phyloP scores from a whole-genome alignment of 2,113 vertebrate genomes.

The Bungarus multicinctus region DNA sequence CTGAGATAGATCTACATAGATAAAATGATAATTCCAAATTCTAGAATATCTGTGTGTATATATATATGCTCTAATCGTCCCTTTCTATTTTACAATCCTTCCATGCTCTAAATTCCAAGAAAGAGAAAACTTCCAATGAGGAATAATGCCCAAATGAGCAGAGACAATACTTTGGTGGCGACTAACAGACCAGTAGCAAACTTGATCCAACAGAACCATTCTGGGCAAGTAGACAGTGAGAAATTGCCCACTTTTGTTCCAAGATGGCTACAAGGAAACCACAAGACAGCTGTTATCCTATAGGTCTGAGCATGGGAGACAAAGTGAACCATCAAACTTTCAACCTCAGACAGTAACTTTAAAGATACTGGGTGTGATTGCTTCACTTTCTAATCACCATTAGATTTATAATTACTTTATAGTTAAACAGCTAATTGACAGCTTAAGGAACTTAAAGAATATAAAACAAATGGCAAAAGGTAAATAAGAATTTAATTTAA shows the following conservation, averaged over 20 bases:
- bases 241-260: background rate
- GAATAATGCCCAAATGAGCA: background rate
- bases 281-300: background rate
- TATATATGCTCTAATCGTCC: background rate
- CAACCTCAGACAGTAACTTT: background rate
- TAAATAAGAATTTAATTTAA: background rate
- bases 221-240: background rate
- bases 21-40: background rate
- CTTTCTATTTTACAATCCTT: background rate
- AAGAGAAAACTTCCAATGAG: background rate
- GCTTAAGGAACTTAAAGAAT: background rate
- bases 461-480: background rate
- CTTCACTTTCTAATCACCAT: background rate
- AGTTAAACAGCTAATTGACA: background rate
- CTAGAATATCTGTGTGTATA: background rate
- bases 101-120: background rate
- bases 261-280: background rate
- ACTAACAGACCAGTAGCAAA: background rate
- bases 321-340: background rate
- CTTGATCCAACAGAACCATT: background rate
- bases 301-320: background rate
- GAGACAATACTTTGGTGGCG: background rate
- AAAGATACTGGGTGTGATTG: background rate
- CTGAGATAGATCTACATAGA: background rate
- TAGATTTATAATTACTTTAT: background rate